Base-by-base conservation (phyloP, 2,888 invertebrate species). In the Drosophila buzzatii region DNA sequence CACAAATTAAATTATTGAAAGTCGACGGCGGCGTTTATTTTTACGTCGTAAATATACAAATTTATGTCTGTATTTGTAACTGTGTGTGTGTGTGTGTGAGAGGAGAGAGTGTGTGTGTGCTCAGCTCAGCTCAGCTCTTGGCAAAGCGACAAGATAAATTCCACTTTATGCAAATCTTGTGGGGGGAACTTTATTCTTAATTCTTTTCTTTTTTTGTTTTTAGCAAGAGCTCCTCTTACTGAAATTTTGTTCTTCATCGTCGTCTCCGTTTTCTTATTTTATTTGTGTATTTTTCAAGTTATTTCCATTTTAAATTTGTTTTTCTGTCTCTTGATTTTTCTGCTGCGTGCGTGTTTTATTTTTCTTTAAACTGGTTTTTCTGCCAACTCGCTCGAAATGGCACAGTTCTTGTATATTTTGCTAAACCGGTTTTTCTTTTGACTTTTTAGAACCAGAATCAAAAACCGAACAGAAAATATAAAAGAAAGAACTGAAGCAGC, bases 41-140 rank as follows among this genome's bases (percentile, higher is more conserved):
- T 85, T 85, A 88, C 89, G 90, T 88, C 90, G 89, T 88, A 90
- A 86, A 86, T 90, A 90, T 83, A 83, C 81, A 85, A 90, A 85
- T 90, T 85, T 72, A 82, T 88, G 70, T 79, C 69, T 81, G 72
- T 62, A 57, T 67, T 31, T 71, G 59, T 57, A 23, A 37, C 27
- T 9, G 27, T 23, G 8, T 27, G 23, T 45, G 20, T 72, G 44
- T 57, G 42, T 31, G 31, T 56, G 14, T n/a, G n/a, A n/a, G n/a
- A n/a, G n/a, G n/a, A n/a, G n/a, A 23, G 7, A 58, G 20, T 59
- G 37, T 61, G 51, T 49, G 61, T 44, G 44, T 6, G 44, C 1
- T 27, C 55, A 60, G 64, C 56, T 60, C 58, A 60, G 66, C 68
- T 79, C 67, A 60, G 75, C 64, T 27, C 27, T 27, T 27, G 27